These are phyloP conservation scores for Zaprionus capensis DNA, from an alignment of 1,140 invertebrate species.

Conservation along the genomic window DNA sequence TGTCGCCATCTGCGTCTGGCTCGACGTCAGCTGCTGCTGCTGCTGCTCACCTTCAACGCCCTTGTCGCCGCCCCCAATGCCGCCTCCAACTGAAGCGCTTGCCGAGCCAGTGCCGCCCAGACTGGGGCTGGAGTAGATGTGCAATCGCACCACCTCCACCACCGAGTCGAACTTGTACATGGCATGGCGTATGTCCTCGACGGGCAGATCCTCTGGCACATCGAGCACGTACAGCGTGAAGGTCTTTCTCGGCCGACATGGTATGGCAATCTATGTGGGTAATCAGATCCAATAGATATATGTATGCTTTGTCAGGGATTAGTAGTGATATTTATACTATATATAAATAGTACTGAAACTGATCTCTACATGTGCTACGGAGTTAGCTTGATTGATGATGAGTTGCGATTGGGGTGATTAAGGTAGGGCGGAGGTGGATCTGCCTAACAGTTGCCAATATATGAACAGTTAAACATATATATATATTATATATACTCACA, in stretches of 20 bases:
- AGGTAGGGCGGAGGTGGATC: not conserved
- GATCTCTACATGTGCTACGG: not conserved
- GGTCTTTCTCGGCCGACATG: constrained; percentile 92
- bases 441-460: constrained; percentile 12
- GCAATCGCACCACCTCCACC: constrained; percentile 89
- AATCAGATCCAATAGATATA: constrained; percentile 3
- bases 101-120: constrained; percentile 32
- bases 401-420: not conserved
- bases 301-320: not conserved
- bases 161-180: constrained; percentile 92
- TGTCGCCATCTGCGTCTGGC: constrained; percentile 61
- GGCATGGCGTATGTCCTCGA: constrained; percentile 92
- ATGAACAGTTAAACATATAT: constrained; percentile 21
- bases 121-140: constrained; percentile 84
- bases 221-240: constrained; percentile 92
- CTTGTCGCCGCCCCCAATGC: constrained; percentile 56
- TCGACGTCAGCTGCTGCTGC: constrained; percentile 36
- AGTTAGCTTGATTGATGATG: constrained; percentile 1
- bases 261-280: constrained; percentile 89
- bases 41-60: constrained; percentile 67
- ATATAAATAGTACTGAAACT: not conserved
- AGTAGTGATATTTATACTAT: constrained; percentile 1
- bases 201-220: constrained; percentile 91
- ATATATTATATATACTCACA: constrained; percentile 59
- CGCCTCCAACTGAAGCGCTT: constrained; percentile 34